Evolutionary conservation across 2,113 vertebrate species (phyloP), one percentile per base, ranked within the genome.

Genomic region (Apteryx mantelli): DNA sequence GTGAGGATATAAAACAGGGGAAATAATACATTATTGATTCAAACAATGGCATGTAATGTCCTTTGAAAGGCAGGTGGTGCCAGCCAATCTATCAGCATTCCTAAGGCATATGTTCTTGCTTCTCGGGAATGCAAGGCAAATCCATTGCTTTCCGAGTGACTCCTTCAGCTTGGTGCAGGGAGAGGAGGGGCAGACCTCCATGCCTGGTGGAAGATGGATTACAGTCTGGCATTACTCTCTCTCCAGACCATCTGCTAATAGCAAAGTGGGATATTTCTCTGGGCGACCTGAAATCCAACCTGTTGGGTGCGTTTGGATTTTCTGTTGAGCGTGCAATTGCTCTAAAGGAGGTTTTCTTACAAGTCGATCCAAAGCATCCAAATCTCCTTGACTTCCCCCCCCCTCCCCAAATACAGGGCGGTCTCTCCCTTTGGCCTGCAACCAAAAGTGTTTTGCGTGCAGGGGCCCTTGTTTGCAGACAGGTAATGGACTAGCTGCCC

Each of bases 1-100:
- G 96, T 2, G 12, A 66, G 90, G 94, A 32, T 58, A 80, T 88
- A 80, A 93, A 94, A 40, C 1, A 2, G 92, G 85, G 88, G 94
- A 92, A 95, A 96, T 88, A 91, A 97, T 97, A 44, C 28, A 75
- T 93, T 97, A 98, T 96, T 97, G 98, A 98, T 98, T 92, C 86
- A 93, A 95, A 81, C 95, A 90, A 44, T 48, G 80, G 80, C 7
- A 3, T 36, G 61, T 56, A 61, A 89, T 46, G 93, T 91, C 95
- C 95, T 95, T 64, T 96, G 96, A 60, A 94, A 97, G 88, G 89
- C 93, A 24, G 63, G 73, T 2, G 65, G 63, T 16, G n/a, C 14
- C 0, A 9, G 42, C 75, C 40, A 69, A 58, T 89, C 95, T 69
- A 3, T 19, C 53, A 30, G 82, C 6, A 1, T 66, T 70, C 58